Percentiles rank a stretch among this genome's conserved stretches.
These are phyloP conservation scores for Indicator indicator DNA, from an alignment of 2,113 vertebrate genomes.

Conservation along the genomic window DNA sequence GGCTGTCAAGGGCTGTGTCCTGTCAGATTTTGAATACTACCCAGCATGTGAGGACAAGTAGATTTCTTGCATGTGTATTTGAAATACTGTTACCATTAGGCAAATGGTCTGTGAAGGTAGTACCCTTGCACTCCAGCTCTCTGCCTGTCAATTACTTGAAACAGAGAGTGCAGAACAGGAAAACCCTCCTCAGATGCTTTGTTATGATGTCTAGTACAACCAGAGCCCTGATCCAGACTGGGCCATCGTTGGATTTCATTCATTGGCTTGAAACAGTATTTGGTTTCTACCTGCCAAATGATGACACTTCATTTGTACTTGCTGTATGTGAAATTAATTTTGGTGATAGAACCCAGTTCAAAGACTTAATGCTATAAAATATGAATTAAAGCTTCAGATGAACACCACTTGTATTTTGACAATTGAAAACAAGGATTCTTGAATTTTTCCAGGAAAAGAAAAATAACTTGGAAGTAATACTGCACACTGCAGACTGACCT, in stretches of 20 bases:
- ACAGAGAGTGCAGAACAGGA: neutral
- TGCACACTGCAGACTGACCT: neutral
- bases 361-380: neutral
- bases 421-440: neutral
- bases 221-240: neutral
- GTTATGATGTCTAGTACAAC: neutral
- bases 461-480: neutral
- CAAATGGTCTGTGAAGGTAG: fast-evolving
- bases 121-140: neutral
- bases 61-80: neutral
- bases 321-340: neutral
- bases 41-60: neutral
- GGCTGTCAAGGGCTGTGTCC: neutral
- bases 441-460: neutral
- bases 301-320: neutral
- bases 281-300: neutral
- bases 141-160: neutral
- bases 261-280: neutral
- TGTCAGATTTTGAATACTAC: neutral
- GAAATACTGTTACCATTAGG: neutral
- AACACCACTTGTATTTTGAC: neutral
- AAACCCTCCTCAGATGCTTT: neutral
- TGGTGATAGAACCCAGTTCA: neutral
- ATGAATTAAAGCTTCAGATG: neutral
- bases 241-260: neutral